Evolutionary conservation across 1,140 invertebrate species (phyloP), one percentile per base, ranked within the genome.

Genomic region (Aethina tumida): DNA sequence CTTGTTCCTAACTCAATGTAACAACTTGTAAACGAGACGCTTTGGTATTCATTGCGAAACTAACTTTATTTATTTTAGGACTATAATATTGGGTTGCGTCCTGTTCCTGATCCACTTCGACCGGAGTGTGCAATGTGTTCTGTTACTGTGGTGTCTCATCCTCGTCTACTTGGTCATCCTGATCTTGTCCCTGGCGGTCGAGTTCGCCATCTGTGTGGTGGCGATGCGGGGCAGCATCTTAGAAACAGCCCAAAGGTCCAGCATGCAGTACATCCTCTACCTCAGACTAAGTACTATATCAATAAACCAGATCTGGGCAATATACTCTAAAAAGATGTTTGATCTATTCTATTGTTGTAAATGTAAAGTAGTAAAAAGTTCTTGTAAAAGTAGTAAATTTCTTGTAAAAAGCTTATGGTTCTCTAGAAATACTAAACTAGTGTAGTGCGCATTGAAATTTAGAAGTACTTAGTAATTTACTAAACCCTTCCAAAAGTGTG

Each of bases 221-320:
- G 83, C 86, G 31, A 75, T 87, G 60, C 67, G 82, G 39, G 89
- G 89, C 34, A 83, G 81, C 45, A 92, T 92, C 50, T 67, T 92
- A 34, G 75, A 88, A 51, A 80, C 79, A 1, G 66, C 68, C 16
- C 78, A 79, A 1, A 65, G 88, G 29, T 70, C 74, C 25, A 73
- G 79, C 38, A 86, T 90, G 70, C 80, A 85, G 61, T 83, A 87
- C 56, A 67, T 91, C 12, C 75, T 92, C 33, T 92, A 92, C 64
- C 59, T 80, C 37, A 73, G 85, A 60, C 65, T 88, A 25, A 73
- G 88, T 91, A 68, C n/a, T n/a, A n/a, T n/a, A n/a, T n/a, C n/a
- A 76, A 74, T 66, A 42, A 17, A 31, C 27, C n/a, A n/a, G n/a
- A n/a, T n/a, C n/a, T 21, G 9, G 5, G 5, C 21, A 20, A 17